Percentiles rank a stretch among this genome's conserved stretches.
Evolutionary conservation across 2,113 vertebrate species (phyloP).

Genomic region (Catharus fuscescens): DNA sequence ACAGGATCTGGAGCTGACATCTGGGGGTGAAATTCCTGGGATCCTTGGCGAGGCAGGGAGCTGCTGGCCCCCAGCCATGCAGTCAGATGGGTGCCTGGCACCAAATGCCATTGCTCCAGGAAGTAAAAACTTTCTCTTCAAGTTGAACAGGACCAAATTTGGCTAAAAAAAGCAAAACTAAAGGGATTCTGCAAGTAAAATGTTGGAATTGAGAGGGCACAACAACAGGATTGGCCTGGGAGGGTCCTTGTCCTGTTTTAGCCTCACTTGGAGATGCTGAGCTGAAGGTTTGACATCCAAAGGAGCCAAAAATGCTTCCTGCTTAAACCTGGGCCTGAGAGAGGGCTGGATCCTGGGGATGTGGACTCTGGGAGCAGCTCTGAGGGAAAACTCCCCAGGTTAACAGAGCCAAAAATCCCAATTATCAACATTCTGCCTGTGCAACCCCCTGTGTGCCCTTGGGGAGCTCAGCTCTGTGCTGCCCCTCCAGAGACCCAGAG

Average conservation of each 20-base stretch:
- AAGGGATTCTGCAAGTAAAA: not conserved
- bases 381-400: not conserved
- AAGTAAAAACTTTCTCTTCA: not conserved
- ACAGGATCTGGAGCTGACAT: not conserved
- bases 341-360: not conserved
- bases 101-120: not conserved
- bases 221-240: not conserved
- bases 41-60: not conserved
- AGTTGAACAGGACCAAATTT: not conserved
- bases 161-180: not conserved
- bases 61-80: not conserved
- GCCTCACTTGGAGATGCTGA: fast-evolving
- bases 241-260: not conserved
- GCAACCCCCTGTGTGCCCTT: fast-evolving
- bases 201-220: not conserved
- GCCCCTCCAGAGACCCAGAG: not conserved
- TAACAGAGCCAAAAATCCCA: not conserved
- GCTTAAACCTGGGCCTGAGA: not conserved
- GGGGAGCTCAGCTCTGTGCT: not conserved
- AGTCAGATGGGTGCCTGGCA: constrained; percentile 3
- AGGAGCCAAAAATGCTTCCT: not conserved
- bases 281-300: not conserved
- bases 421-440: not conserved
- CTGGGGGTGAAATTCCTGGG: not conserved
- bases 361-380: not conserved